A percentile compares a stretch with the other conserved stretches of the same genome.
These are phyloP conservation scores for Aphelenchoides fujianensis DNA, from an alignment of 1,140 invertebrate genomes.

Conservation along the genomic window DNA sequence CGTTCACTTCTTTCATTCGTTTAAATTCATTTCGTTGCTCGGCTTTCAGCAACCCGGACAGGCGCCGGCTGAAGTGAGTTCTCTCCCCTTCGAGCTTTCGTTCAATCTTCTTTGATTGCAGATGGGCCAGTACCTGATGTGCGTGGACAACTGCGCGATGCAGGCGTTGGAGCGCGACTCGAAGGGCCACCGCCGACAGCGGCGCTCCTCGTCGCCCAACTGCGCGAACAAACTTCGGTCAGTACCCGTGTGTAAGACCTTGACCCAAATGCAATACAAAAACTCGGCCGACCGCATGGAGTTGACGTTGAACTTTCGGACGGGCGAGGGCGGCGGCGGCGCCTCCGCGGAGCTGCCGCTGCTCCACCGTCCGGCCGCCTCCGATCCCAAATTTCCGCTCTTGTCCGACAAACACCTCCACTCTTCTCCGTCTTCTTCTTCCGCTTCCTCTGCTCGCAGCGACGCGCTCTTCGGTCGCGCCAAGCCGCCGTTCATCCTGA, in stretches of 20 bases:
- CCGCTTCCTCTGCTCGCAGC: too few relatives aligned
- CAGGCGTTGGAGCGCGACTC: constrained; percentile 43
- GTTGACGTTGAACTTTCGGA: constrained; percentile 11
- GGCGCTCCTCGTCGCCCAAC: constrained; percentile 45
- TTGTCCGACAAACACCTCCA: not conserved
- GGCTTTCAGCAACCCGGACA: constrained; percentile 43
- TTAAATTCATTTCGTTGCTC: constrained; percentile 19
- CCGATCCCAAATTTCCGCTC: constrained; percentile 4
- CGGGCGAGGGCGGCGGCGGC: constrained; percentile 1
- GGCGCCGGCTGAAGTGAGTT: constrained; percentile 32
- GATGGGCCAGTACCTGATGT: constrained; percentile 51
- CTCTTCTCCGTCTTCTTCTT: too few relatives aligned
- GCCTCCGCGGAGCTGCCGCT: constrained; percentile 1
- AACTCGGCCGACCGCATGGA: not conserved
- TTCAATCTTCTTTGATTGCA: constrained; percentile 32
- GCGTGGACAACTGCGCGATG: constrained; percentile 59
- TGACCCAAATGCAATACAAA: constrained; percentile 22
- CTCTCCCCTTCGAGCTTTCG: not conserved
- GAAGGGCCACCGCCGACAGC: constrained; percentile 20
- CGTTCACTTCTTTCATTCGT: not conserved
- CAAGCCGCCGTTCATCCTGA: not conserved
- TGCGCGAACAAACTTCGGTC: constrained; percentile 60
- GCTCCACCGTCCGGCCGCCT: not conserved
- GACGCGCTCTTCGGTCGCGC: not conserved
- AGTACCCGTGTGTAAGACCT: constrained; percentile 19